A percentile compares a stretch with the other conserved stretches of the same genome.
These are phyloP conservation scores for Poliocrania exsul DNA, from an alignment of 2,797 vertebrate genomes.

Conservation along the genomic window DNA sequence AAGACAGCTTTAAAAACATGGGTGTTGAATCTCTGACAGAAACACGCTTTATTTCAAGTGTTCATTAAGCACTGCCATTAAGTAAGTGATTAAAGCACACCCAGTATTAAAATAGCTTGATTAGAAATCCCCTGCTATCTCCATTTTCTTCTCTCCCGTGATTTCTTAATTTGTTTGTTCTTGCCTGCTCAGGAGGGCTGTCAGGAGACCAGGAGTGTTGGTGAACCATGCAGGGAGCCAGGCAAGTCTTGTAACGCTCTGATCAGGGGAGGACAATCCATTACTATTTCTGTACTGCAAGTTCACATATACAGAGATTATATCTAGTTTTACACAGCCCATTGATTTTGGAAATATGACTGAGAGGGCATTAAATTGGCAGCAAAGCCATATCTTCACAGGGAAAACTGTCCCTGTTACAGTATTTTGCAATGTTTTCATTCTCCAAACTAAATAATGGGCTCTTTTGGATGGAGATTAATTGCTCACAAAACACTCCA, in stretches of 20 bases:
- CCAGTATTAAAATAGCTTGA: slow-evolving; percentile 56
- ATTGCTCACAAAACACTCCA: not conserved
- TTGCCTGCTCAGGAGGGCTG: slow-evolving; percentile 32
- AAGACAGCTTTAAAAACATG: slow-evolving; percentile 40
- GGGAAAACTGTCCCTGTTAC: not conserved
- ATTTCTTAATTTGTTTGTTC: slow-evolving; percentile 60
- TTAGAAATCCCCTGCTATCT: slow-evolving; percentile 63
- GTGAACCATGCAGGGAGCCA: not conserved
- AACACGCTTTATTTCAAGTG: slow-evolving; percentile 48
- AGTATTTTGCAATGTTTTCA: not conserved
- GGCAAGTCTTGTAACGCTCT: not conserved
- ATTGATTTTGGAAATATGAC: not conserved
- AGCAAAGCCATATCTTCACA: not conserved
- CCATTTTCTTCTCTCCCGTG: slow-evolving; percentile 9
- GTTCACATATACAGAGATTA: not conserved
- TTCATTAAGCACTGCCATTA: slow-evolving; percentile 52
- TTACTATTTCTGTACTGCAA: not conserved
- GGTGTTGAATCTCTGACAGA: slow-evolving; percentile 37
- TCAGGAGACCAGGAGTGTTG: not conserved
- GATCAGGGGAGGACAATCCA: not conserved
- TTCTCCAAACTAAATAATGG: not conserved
- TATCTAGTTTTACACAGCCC: not conserved
- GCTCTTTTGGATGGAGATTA: not conserved
- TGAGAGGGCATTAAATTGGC: not conserved
- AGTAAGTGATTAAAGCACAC: slow-evolving; percentile 54